Evolutionary conservation across 2,797 vertebrate genomes (phyloP).

Genomic region (Sphaeramia orbicularis): DNA sequence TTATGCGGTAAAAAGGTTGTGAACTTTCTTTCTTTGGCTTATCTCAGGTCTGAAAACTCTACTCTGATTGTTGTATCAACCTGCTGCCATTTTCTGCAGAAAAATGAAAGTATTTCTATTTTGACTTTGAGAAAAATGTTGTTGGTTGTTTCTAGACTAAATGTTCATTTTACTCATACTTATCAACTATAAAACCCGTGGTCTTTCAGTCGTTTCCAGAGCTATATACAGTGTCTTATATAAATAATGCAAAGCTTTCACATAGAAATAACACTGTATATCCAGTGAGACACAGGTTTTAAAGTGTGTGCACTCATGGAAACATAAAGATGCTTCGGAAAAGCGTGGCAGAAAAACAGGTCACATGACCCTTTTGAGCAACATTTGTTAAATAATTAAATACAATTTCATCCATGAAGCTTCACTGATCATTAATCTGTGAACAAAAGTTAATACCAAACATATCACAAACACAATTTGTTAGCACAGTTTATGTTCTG

Average conservation of each 20-base stretch:
- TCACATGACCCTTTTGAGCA: background rate
- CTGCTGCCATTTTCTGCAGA: too few species aligned
- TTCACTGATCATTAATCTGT: background rate
- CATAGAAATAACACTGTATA: slow-evolving; percentile 4
- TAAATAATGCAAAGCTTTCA: slow-evolving; percentile 1
- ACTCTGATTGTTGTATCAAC: too few species aligned
- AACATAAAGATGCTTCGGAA: background rate
- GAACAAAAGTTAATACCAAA: background rate
- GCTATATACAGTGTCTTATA: background rate
- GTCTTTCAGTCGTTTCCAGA: background rate
- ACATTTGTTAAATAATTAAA: background rate
- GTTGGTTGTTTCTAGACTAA: too few species aligned
- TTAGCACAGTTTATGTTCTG: background rate
- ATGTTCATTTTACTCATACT: background rate
- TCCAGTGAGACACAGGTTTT: background rate
- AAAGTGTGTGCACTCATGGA: background rate
- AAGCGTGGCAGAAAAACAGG: background rate
- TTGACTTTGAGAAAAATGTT: too few species aligned
- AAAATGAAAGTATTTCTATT: too few species aligned
- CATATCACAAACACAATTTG: background rate
- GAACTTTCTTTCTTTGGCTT: too few species aligned
- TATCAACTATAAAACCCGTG: background rate
- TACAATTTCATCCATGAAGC: background rate
- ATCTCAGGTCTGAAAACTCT: too few species aligned
- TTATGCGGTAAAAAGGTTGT: too few species aligned